Base-by-base conservation (phyloP, 2,888 invertebrate species). In the Drosophila pseudotakahashii region DNA sequence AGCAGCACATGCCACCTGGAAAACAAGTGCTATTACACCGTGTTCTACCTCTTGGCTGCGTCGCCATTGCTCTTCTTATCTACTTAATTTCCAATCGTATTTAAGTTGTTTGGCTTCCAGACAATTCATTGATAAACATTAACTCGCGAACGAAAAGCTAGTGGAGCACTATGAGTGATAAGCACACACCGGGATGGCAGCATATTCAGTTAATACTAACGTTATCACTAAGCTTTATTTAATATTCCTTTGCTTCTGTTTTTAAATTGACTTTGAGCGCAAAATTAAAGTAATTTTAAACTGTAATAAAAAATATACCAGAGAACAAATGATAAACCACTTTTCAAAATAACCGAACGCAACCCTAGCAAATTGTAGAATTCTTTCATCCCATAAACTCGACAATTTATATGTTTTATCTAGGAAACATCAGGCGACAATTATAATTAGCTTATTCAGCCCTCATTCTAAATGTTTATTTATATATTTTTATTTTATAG, bases 61-160 rank as follows among this genome's bases (percentile, higher is more conserved):
- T 89, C 70, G 78, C 86, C 61, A 70, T 91, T 73, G 91, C 89
- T 59, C 80, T 89, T 50, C 74, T 92, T 58, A 74, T 91, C 51
- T 92, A 92, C 85, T 88, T 91, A 75, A 26, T 87, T 47, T 64
- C 44, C 14, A 62, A 26, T 50, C 77, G 70, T 51, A 64, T 87
- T 52, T 84, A 81, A 54, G 23, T 16, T 37, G 26, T 14, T 19
- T 23, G 32, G 14, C 23, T 32, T n/a, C 2, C 23, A 3, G 4
- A 23, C 6, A 42, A 11, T 11, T 19, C 41, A 41, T 5, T 47
- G 9, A 16, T 32, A n/a, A n/a, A n/a, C n/a, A n/a, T n/a, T n/a
- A n/a, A n/a, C n/a, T n/a, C n/a, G n/a, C n/a, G n/a, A n/a, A n/a
- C n/a, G n/a, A n/a, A n/a, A n/a, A n/a, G n/a, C n/a, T n/a, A n/a